Percentiles rank a stretch among this genome's conserved stretches.
Conservation (phyloP, 2,888 invertebrate genomes). For the Gari tellinella region DNA sequence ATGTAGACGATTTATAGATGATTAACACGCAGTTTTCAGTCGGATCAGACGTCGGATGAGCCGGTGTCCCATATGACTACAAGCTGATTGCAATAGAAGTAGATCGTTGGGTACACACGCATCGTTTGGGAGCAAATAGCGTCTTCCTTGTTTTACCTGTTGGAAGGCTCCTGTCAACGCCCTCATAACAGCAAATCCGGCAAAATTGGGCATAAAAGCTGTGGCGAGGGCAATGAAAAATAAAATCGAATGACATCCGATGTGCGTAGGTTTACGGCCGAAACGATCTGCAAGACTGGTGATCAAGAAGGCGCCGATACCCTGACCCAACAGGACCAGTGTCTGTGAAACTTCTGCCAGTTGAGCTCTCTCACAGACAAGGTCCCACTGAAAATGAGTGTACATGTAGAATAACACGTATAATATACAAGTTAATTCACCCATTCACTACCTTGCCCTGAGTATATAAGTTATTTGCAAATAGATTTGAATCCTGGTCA, state of each 20-base stretch:
- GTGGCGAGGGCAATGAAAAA: constrained; percentile 44
- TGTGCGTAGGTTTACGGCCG: constrained; percentile 55
- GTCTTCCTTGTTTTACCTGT: constrained; percentile 43
- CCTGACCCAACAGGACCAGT: constrained; percentile 75
- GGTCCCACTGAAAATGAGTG: constrained; percentile 65
- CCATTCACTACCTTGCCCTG: no score
- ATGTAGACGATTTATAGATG: no score
- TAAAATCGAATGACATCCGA: constrained; percentile 40
- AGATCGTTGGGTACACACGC: no score
- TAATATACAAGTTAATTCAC: not conserved
- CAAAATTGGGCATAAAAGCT: constrained; percentile 53
- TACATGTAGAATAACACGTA: not conserved
- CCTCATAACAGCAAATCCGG: constrained; percentile 49
- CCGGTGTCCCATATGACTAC: no score
- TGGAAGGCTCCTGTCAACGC: constrained; percentile 54
- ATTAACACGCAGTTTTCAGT: no score
- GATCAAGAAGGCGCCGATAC: constrained; percentile 71
- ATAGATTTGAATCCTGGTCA: no score
- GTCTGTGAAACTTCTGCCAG: constrained; percentile 75
- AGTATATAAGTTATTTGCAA: no score
- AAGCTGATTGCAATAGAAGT: no score
- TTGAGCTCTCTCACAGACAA: constrained; percentile 74
- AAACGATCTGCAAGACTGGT: constrained; percentile 72
- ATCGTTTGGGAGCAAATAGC: no score
- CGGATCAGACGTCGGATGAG: no score